These are phyloP conservation scores for Papilio polytes DNA, from an alignment of 1,140 invertebrate species.

Conservation along the genomic window DNA sequence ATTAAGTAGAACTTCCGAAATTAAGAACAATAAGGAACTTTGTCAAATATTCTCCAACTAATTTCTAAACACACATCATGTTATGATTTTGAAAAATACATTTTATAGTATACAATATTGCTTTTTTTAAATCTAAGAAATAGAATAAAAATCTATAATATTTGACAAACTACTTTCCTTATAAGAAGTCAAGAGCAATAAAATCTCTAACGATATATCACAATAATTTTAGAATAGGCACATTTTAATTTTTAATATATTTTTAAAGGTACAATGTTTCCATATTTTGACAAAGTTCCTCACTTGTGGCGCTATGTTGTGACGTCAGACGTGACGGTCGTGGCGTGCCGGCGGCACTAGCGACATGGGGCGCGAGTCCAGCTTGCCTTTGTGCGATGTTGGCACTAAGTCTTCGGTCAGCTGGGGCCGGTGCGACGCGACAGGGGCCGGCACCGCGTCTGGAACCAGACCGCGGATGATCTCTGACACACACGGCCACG, in stretches of 20 bases:
- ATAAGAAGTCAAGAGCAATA: not conserved
- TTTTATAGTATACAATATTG: not conserved
- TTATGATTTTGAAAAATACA: not conserved
- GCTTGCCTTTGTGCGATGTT: conserved; percentile 46
- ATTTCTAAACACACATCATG: not conserved
- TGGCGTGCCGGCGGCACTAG: conserved; percentile 65
- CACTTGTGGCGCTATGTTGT: not conserved
- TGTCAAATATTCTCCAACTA: conserved; percentile 20
- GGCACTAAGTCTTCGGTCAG: conserved; percentile 15
- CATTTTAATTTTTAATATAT: not conserved
- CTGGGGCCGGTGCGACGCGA: conserved; percentile 27
- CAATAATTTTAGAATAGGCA: conserved; percentile 30
- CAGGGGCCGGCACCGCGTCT: conserved; percentile 84
- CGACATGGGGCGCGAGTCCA: conserved; percentile 66
- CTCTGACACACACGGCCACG: conserved; percentile 87
- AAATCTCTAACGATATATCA: not conserved
- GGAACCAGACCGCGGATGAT: conserved; percentile 86
- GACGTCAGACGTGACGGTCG: conserved; percentile 70
- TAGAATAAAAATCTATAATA: not conserved
- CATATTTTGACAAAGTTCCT: conserved; percentile 36
- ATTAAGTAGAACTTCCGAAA: conserved; percentile 24
- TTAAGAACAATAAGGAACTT: conserved; percentile 36
- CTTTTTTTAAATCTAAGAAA: not conserved
- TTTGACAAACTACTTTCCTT: conserved; percentile 2
- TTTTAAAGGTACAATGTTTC: not conserved